Evolutionary conservation across 1,140 invertebrate species (phyloP).

Genomic region (Drosophila gunungcola): DNA sequence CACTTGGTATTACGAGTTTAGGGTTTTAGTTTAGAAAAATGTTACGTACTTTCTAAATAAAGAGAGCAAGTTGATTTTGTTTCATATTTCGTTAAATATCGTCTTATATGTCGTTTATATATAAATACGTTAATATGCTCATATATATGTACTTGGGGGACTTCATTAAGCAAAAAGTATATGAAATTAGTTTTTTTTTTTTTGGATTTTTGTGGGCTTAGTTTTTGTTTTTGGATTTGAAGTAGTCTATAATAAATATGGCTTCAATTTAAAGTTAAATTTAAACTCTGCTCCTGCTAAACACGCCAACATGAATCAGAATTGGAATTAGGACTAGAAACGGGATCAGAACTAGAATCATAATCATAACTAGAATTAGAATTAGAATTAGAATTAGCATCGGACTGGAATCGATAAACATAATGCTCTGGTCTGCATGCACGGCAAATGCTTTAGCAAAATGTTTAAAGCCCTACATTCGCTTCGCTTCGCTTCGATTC

Average conservation of each 20-base stretch:
- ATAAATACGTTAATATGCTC: slow-evolving; percentile 55
- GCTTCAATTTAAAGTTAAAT: slow-evolving; percentile 56
- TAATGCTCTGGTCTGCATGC: slow-evolving; percentile 57
- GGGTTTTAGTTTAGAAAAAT: slow-evolving; percentile 73
- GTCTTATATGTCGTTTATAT: slow-evolving; percentile 56
- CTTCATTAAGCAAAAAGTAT: slow-evolving; percentile 75
- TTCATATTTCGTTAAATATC: slow-evolving; percentile 65
- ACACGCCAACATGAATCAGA: slow-evolving; percentile 69
- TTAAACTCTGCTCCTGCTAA: slow-evolving; percentile 57
- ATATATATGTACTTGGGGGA: slow-evolving; percentile 52
- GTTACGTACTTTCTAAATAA: slow-evolving; percentile 77
- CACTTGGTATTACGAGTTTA: slow-evolving; percentile 47
- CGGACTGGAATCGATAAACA: slow-evolving; percentile 46
- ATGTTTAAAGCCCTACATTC: slow-evolving; percentile 43
- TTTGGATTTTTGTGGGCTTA: slow-evolving; percentile 22
- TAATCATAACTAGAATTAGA: slow-evolving; percentile 47
- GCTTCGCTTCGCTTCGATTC: slow-evolving; percentile 21
- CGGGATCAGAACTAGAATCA: slow-evolving; percentile 55
- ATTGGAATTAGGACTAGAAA: slow-evolving; percentile 54
- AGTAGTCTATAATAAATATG: slow-evolving; percentile 74
- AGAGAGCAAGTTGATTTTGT: slow-evolving; percentile 72
- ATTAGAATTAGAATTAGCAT: slow-evolving; percentile 44
- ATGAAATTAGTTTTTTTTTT: slow-evolving; percentile 63
- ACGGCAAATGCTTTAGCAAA: slow-evolving; percentile 70
- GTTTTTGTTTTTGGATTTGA: slow-evolving; percentile 47